Percentiles rank a stretch among this genome's conserved stretches.
Evolutionary conservation across 1,140 invertebrate species (phyloP).

Genomic region (Sycophaga agraensis): DNA sequence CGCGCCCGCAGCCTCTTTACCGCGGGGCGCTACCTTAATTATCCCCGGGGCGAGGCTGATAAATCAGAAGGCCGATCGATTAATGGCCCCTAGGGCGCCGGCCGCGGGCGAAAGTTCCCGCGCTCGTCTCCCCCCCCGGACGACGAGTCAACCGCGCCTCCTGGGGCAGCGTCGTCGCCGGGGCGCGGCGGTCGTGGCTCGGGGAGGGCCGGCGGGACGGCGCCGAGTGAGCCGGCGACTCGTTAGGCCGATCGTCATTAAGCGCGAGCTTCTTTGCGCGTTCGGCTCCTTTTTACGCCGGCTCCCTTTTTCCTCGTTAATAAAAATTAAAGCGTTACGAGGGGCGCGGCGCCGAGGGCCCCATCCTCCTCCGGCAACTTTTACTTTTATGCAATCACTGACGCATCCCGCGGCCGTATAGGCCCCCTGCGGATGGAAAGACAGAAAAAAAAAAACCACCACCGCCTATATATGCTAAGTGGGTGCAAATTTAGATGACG

Average conservation of each 20-base stretch:
- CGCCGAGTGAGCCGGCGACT: no score
- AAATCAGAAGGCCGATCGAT: background rate
- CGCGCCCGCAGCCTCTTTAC: background rate
- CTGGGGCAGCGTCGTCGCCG: no score
- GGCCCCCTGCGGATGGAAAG: background rate
- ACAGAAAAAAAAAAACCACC: no score
- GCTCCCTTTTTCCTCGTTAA: background rate
- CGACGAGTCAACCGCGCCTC: no score
- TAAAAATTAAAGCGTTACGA: no score
- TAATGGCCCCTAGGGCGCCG: background rate
- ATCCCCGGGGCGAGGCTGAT: no score
- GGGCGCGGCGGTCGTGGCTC: no score
- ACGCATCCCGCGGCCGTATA: background rate
- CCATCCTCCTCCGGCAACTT: no score
- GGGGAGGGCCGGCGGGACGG: no score
- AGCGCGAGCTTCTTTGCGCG: background rate
- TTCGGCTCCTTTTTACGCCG: background rate
- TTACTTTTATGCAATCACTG: constrained; percentile 23
- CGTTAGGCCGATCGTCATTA: background rate
- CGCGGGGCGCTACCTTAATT: background rate
- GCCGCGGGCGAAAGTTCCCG: no score
- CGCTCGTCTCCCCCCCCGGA: no score
- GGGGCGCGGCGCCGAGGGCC: no score
- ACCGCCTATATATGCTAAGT: constrained; percentile 2
- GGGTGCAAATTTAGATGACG: constrained; percentile 8